These are phyloP conservation scores for Sus cebifrons DNA, from an alignment of 2,797 vertebrate species.

Conservation along the genomic window DNA sequence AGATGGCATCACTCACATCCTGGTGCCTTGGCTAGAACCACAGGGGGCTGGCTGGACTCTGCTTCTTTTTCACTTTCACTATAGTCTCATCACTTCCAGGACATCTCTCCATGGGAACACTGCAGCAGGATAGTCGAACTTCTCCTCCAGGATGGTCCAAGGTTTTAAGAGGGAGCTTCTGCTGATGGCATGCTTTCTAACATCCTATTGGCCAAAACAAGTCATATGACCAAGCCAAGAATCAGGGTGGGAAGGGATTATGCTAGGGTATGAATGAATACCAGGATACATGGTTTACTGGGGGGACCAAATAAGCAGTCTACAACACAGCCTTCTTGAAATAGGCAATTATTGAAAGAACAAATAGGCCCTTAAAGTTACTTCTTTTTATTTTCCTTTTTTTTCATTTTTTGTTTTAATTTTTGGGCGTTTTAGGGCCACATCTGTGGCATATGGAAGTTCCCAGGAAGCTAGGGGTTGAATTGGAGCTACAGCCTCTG, in stretches of 20 bases:
- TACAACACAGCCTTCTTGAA: neutral
- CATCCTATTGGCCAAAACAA: neutral
- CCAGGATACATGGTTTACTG: neutral
- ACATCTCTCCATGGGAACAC: neutral
- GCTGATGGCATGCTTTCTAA: neutral
- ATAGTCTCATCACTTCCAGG: neutral
- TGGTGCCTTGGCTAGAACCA: neutral
- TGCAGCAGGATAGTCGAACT: neutral
- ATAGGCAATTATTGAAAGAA: neutral
- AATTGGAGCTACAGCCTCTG: too few species aligned
- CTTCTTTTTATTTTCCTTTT: too few species aligned
- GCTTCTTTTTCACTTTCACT: neutral
- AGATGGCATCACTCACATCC: neutral
- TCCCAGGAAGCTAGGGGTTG: too few species aligned
- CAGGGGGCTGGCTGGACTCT: neutral
- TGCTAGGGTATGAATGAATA: neutral
- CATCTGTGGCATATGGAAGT: too few species aligned
- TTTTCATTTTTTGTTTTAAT: too few species aligned
- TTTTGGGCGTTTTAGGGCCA: too few species aligned
- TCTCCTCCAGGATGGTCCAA: neutral
- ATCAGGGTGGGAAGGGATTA: neutral
- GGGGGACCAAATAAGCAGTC: neutral
- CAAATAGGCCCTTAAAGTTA: neutral
- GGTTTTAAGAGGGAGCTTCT: neutral
- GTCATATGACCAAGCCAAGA: neutral